Base-by-base conservation (phyloP, 2,113 vertebrate species). In the Prunella himalayana region DNA sequence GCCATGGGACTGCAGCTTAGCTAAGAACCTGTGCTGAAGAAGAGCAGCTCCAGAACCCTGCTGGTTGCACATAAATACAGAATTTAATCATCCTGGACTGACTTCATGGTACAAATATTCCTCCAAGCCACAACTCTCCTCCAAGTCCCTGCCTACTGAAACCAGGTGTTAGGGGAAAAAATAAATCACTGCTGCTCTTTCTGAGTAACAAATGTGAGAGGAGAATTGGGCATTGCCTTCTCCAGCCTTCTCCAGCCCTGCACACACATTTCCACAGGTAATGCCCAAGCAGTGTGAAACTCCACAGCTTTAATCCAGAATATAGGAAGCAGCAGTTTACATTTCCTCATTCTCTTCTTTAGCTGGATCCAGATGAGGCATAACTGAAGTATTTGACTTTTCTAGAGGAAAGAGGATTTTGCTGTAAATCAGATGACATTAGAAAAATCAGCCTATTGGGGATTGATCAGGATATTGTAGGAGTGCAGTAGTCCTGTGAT, bases 51-150 rank as follows among this genome's bases (percentile, higher is more conserved):
- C 30, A 15, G 27, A 79, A 51, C 33, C 8, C 30, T n/a, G 30
- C 41, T 77, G n/a, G 17, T 41, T 27, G 25, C 1, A 3, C 14
- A 6, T 8, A 39, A 77, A 84, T 20, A 47, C 0, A 7, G 54
- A 66, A 59, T 69, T 70, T 77, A 45, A 54, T 83, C 25, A 50
- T 42, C 54, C 66, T 63, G 56, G 68, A 15, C 64, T 66, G 51
- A 50, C 50, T 39, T 41, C 11, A 15, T 0, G 0, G 80, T 27
- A 44, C 68, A 75, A 76, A 81, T 8, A 7, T 28, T 71, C 44
- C 72, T 86, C 44, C 22, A 27, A 88, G 68, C 59, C 57, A 70
- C 31, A 65, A 7, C 27, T 93, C 53, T 82, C 42, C 59, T 90
- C 47, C 25, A 25, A 35, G 59, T 39, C 21, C 10, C 39, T 70